Conservation (phyloP, 2,113 vertebrate species). For the Vireo altiloquus region DNA sequence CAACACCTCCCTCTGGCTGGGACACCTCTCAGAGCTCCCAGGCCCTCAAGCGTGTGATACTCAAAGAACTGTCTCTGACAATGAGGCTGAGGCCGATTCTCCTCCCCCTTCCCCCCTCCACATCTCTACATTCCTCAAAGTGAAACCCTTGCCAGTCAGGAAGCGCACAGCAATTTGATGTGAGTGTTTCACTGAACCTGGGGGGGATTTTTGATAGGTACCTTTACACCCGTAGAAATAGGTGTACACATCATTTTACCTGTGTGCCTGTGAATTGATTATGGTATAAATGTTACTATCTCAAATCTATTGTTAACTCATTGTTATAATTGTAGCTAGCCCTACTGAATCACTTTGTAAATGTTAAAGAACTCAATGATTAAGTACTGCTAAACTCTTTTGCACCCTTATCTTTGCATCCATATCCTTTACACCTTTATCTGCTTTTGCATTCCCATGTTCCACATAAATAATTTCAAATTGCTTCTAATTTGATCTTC, state of each 20-base stretch:
- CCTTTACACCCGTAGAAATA: neutral
- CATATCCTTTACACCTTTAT: neutral
- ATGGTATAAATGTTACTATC: neutral
- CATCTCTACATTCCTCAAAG: neutral
- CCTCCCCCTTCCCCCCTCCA: accelerated
- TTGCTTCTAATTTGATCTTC: neutral
- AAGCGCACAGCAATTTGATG: neutral
- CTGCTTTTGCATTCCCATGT: neutral
- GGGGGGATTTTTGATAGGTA: neutral
- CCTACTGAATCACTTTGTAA: neutral
- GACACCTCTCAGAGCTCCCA: neutral
- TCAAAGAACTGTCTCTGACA: neutral
- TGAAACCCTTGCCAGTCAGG: neutral
- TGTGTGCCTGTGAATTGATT: neutral
- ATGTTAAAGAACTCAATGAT: neutral
- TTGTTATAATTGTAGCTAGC: neutral
- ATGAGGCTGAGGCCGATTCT: neutral
- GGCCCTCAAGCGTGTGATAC: neutral
- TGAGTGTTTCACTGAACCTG: neutral
- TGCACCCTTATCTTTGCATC: neutral
- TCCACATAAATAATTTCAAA: neutral
- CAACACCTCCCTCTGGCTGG: neutral
- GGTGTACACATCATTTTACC: neutral
- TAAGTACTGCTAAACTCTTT: neutral
- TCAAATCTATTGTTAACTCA: neutral